phyloP scores from a whole-genome alignment of 1,140 invertebrate genomes.

The Drosophila trapezifrons region DNA sequence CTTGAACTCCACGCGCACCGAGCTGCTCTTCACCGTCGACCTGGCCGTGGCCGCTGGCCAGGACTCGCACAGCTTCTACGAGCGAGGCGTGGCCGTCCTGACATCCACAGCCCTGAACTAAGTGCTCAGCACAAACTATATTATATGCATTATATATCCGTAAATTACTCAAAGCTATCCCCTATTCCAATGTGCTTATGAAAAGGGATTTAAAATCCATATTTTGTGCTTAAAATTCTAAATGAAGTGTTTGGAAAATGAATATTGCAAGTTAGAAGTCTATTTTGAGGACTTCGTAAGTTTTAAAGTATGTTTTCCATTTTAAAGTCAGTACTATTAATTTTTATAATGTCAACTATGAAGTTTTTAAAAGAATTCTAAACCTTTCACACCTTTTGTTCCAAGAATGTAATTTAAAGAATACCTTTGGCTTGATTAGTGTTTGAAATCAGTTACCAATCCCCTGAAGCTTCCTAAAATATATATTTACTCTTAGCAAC shows the following conservation, averaged over 20 bases:
- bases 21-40: constrained; percentile 97
- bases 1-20: constrained; percentile 96
- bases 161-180: constrained; percentile 4
- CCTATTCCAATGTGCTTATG: background rate
- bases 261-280: background rate
- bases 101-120: constrained; percentile 96
- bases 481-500: constrained; percentile 43
- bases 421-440: background rate
- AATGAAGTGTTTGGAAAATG: background rate
- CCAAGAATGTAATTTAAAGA: background rate
- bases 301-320: no score
- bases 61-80: constrained; percentile 97
- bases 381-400: background rate
- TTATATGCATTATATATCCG: background rate
- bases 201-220: background rate
- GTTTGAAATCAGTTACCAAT: constrained; percentile 12
- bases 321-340: background rate
- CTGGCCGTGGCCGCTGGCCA: constrained; percentile 94
- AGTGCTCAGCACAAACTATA: constrained; percentile 47
- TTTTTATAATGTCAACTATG: background rate
- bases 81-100: constrained; percentile 97
- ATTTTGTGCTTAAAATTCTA: background rate
- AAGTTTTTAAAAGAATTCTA: background rate
- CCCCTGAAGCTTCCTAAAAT: constrained; percentile 1
- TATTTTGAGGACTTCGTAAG: background rate